Evolutionary conservation across 64 coral and sea anemone species (phyloP), one percentile per base, ranked within the genome.

Genomic region (Anthopleura sola): DNA sequence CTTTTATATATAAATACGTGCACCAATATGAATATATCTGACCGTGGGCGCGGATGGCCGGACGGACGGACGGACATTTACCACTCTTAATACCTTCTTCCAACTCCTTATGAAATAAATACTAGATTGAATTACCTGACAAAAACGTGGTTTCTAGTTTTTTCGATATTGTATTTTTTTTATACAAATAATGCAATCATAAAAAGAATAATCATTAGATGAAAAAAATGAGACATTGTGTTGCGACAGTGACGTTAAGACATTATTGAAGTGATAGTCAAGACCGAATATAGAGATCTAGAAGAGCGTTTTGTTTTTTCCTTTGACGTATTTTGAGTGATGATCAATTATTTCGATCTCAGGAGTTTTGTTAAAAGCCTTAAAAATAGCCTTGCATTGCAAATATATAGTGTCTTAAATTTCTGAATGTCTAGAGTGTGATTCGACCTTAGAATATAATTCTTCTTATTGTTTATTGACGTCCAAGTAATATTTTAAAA

Each of bases 261-360:
- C 31, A 71, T 31, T 15, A 32, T 14, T 34, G 13, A 71, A 71
- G 28, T 71, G n/a, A 71, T 71, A 71, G 34, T 71, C 31, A 71
- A 34, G 10, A 71, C 28, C 34, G 9, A 34, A 14, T 71, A 71
- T 29, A 69, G 28, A 44, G 6, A 62, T 62, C 50, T 62, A 7
- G 3, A 62, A 14, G 58, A n/a, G 58, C 58, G 58, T 9, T 62
- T 62, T 62, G 58, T 62, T 62, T 62, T 44, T 26, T 62, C 58
- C 58, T 24, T 24, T 62, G 58, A 62, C 58, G 58, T 62, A 1
- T 36, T 32, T 34, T 32, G 66, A 71, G 66, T 71, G 66, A 34
- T 71, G 13, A 71, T 71, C n/a, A 71, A 71, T 71, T 71, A 71
- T 71, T 71, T 28, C 66, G 12, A 71, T 71, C 29, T 71, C 66